Evolutionary conservation across 2,888 invertebrate genomes (phyloP).

Genomic region (Petrolisthes manimaculis): DNA sequence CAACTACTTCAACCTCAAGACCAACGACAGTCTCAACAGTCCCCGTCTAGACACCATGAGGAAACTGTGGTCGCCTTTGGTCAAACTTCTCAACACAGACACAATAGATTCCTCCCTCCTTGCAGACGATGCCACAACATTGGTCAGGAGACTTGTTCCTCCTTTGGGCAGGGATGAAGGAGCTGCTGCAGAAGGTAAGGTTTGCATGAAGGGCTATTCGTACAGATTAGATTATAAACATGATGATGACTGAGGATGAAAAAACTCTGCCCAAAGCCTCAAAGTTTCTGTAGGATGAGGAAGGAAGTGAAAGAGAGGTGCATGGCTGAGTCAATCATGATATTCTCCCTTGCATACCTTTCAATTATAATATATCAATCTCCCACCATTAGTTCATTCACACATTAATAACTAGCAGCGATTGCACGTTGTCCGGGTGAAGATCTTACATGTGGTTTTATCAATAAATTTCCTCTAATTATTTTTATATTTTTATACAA

Average conservation of each 20-base stretch:
- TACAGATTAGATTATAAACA: not conserved
- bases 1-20: slow-evolving; percentile 55
- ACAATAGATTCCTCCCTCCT: slow-evolving; percentile 51
- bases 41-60: slow-evolving; percentile 43
- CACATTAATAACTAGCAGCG: not conserved
- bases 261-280: not conserved
- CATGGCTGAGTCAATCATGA: too few relatives aligned
- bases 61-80: slow-evolving; percentile 58
- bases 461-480: too few relatives aligned
- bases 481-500: too few relatives aligned
- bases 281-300: too few relatives aligned
- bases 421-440: too few relatives aligned
- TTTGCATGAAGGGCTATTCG: not conserved
- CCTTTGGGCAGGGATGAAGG: slow-evolving; percentile 46
- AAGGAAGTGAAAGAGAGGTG: too few relatives aligned
- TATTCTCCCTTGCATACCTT: too few relatives aligned
- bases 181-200: slow-evolving; percentile 56
- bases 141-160: slow-evolving; percentile 32
- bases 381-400: too few relatives aligned
- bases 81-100: slow-evolving; percentile 60
- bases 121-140: slow-evolving; percentile 48
- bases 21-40: slow-evolving; percentile 57
- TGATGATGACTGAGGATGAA: not conserved
- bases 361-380: too few relatives aligned
- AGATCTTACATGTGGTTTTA: too few relatives aligned